Evolutionary conservation across 2,888 invertebrate genomes (phyloP).

Genomic region (Acrocyrtus sp.): DNA sequence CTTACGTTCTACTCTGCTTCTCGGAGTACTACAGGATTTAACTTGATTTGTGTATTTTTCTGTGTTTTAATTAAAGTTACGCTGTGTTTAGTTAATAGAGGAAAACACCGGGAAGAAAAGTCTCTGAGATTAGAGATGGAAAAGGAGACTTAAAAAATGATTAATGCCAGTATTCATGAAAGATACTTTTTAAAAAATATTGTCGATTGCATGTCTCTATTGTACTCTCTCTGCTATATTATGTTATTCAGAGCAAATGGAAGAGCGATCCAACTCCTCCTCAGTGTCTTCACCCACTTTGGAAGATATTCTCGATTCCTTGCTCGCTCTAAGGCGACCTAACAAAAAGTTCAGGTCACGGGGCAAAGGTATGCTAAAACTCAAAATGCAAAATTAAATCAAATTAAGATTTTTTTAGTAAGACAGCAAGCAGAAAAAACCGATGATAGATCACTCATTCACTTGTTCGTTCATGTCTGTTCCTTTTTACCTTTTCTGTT

Average conservation of each 20-base stretch:
- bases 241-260: conserved; percentile 61
- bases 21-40: no score
- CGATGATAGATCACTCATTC: conserved; percentile 26
- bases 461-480: conserved; percentile 20
- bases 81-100: no score
- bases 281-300: conserved; percentile 63
- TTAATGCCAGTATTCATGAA: no score
- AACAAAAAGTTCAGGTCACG: conserved; percentile 61
- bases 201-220: conserved; percentile 31
- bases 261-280: conserved; percentile 63
- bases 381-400: conserved; percentile 18
- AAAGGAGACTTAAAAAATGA: no score
- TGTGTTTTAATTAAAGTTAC: no score
- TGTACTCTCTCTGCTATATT: conserved; percentile 17
- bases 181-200: no score
- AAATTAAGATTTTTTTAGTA: not conserved
- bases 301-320: conserved; percentile 63
- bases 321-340: conserved; percentile 62
- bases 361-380: conserved; percentile 57
- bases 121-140: no score
- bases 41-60: no score
- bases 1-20: no score
- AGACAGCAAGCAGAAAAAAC: no score
- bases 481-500: not conserved
- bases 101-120: no score